These are phyloP conservation scores for Nomada fucata DNA, from an alignment of 2,888 invertebrate genomes.

Conservation along the genomic window DNA sequence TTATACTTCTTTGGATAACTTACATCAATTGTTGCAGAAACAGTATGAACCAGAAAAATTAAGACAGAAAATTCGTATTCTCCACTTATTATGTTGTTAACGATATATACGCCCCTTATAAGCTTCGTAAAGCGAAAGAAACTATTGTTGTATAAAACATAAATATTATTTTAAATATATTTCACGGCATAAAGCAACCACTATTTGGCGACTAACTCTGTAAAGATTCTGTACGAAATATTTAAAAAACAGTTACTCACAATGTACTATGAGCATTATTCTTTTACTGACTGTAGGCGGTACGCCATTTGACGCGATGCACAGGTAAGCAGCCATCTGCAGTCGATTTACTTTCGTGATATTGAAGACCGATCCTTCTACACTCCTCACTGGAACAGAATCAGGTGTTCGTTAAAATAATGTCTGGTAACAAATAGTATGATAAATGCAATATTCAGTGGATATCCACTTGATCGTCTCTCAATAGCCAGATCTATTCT, in stretches of 20 bases:
- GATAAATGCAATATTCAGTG: too few relatives aligned
- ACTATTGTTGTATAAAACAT: too few relatives aligned
- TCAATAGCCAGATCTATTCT: too few relatives aligned
- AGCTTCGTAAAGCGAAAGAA: too few relatives aligned
- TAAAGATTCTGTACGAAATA: not conserved
- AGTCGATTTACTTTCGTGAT: constrained; percentile 89
- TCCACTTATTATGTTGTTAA: too few relatives aligned
- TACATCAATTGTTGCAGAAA: too few relatives aligned
- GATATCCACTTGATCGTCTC: too few relatives aligned
- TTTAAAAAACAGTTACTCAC: constrained; percentile 86
- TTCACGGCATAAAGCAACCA: not conserved
- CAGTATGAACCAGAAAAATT: too few relatives aligned
- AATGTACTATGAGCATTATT: constrained; percentile 94
- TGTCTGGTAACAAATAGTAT: not conserved
- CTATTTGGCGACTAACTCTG: not conserved
- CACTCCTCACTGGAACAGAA: constrained; percentile 85
- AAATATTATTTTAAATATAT: not conserved
- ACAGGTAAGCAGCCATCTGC: constrained; percentile 91
- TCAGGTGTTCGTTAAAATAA: not conserved
- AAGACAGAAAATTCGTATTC: too few relatives aligned
- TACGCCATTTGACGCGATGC: constrained; percentile 92
- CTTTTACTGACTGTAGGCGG: constrained; percentile 95
- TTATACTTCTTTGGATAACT: too few relatives aligned
- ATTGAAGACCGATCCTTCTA: constrained; percentile 88
- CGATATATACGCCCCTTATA: too few relatives aligned